Base-by-base conservation (phyloP, 2,888 invertebrate species). In the Mesopsocus fuscifrons region DNA sequence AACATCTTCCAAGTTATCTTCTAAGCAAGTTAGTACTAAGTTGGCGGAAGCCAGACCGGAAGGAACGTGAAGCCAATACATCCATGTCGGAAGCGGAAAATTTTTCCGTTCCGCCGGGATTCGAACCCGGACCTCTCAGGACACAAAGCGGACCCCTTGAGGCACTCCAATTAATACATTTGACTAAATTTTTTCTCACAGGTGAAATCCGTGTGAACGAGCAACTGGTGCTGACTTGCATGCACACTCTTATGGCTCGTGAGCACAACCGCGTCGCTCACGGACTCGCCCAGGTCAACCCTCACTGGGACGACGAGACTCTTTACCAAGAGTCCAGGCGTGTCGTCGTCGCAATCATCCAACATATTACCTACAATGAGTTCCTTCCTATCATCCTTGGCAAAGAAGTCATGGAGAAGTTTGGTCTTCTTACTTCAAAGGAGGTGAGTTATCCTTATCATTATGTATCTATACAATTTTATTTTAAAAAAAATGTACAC, bases 291-390 rank as follows among this genome's bases (percentile, higher is more conserved):
- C 71, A 72, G 41, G 71, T 91, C 3, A 91, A 92, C 63, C 85
- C 85, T 1, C 87, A 85, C 58, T 91, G 89, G 91, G 84, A 88
- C 54, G 91, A 91, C 54, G 91, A 91, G 62, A 88, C 80, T 0
- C 61, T 89, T 1, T 91, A 78, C 68, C 89, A 89, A 64, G 88
- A 88, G 64, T 65, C 85, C 0, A 68, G 88, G 49, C 70, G 87
- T 42, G 83, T 89, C 53, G 78, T 77, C 51, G 79, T 88, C 44
- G 88, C 84, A 3, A 75, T 79, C 58, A 80, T 89, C 45, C 88
- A 89, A 57, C 88, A 89, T 55, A 77, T 89, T 45, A 88, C 87
- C 0, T 89, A 74, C 62, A 88, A 88, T 55, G 89, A 89, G 60
- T 89, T 88, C 61, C 61, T 89, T 51, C 88, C 89, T 9, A 83